These are phyloP conservation scores for Scaptomyza reducta DNA, from an alignment of 2,888 invertebrate species.

Conservation along the genomic window DNA sequence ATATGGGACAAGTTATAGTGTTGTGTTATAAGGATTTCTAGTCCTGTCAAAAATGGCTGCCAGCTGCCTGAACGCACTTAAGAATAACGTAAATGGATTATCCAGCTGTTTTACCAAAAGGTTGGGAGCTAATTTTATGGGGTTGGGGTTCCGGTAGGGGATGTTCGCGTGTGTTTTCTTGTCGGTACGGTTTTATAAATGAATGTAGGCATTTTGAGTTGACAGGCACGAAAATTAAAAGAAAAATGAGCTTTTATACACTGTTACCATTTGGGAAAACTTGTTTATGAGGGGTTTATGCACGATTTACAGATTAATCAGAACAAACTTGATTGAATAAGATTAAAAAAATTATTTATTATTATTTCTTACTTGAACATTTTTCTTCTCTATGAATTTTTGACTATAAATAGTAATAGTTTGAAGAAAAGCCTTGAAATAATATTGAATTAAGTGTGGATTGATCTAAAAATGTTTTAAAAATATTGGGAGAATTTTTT, in stretches of 20 bases:
- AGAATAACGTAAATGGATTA: slow-evolving; percentile 75
- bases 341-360: too few relatives aligned
- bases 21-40: not conserved
- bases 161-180: slow-evolving; percentile 32
- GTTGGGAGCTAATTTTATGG: not conserved
- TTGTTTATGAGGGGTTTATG: not conserved
- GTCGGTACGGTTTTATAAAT: slow-evolving; percentile 71
- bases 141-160: slow-evolving; percentile 18
- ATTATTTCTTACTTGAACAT: too few relatives aligned
- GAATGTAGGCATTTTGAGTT: slow-evolving; percentile 79
- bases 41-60: slow-evolving; percentile 50
- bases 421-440: too few relatives aligned
- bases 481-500: too few relatives aligned
- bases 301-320: too few relatives aligned
- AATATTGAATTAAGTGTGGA: too few relatives aligned
- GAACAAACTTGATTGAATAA: too few relatives aligned
- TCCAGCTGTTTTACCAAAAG: slow-evolving; percentile 41
- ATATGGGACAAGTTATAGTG: not conserved
- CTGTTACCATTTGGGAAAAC: not conserved
- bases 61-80: slow-evolving; percentile 26
- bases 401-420: too few relatives aligned
- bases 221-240: slow-evolving; percentile 81
- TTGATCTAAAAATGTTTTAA: too few relatives aligned
- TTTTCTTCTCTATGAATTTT: too few relatives aligned
- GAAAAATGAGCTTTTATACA: slow-evolving; percentile 76